Conservation (phyloP, 2,888 invertebrate genomes). For the Tridacna gigas region DNA sequence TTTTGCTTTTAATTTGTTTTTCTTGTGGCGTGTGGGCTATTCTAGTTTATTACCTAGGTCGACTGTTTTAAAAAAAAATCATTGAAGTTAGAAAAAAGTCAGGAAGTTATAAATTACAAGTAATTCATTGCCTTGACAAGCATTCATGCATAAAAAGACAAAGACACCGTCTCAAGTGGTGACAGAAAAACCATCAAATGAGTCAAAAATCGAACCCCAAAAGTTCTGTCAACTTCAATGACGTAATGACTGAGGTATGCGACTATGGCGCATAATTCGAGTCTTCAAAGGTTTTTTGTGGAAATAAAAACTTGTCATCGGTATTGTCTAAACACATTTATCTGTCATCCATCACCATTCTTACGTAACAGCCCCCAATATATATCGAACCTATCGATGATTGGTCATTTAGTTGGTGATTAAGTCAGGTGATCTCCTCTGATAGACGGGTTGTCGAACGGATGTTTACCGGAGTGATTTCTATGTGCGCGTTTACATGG, state of each 20-base stretch:
- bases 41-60: no score
- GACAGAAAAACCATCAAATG: slow-evolving; percentile 9
- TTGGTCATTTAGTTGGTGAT: slow-evolving; percentile 15
- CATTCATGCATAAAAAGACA: background rate
- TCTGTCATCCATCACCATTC: slow-evolving; percentile 9
- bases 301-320: slow-evolving; percentile 20
- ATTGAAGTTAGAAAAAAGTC: no score
- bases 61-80: no score
- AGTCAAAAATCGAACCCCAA: slow-evolving; percentile 15
- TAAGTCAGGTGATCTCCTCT: background rate
- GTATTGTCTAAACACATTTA: background rate
- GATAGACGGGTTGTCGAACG: background rate
- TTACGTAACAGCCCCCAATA: slow-evolving; percentile 10
- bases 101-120: no score
- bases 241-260: slow-evolving; percentile 38
- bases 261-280: slow-evolving; percentile 42
- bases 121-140: no score
- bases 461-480: background rate
- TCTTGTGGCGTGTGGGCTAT: no score
- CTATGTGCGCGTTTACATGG: no score
- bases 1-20: no score
- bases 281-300: slow-evolving; percentile 50
- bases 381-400: slow-evolving; percentile 15
- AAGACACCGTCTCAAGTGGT: background rate
- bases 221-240: slow-evolving; percentile 17